Base-by-base conservation (phyloP, 2,888 invertebrate genomes). In the Pollenia labialis region DNA sequence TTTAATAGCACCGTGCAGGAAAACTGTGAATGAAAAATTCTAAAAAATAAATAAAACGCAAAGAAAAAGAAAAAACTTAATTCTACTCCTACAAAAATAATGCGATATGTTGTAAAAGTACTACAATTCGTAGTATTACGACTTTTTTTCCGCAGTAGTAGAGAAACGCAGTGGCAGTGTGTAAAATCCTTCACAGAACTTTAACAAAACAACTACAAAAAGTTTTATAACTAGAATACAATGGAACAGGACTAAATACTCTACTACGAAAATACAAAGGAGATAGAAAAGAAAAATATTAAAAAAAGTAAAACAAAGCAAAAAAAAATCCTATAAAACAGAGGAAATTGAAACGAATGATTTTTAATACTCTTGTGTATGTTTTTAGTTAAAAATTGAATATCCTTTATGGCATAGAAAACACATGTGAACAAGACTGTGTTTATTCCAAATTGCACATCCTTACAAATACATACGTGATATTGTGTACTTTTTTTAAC, bases 301-400 rank as follows among this genome's bases (percentile, higher is more conserved):
- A 40, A 46, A 18, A 40, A 42, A 18, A 32, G 4, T 32, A 32
- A 60, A 42, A 23, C 0, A 46, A 64, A 32, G 6, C 32, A 32
- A 64, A 0, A 56, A 56, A 42, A 40, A n/a, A n/a, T 58, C 8
- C 16, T 46, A 2, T 10, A 52, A 68, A 75, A 50, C 46, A 58
- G 1, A 71, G 77, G 77, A 83, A 83, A 83, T 77, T 64, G 48
- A 83, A 83, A 72, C 16, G 44, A 83, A 79, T 72, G 77, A 58
- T 66, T 58, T 83, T 58, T 16, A 66, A 77, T 77, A 83, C 77
- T 66, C 32, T 11, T n/a, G 64, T 66, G 83, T 50, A 4, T 52
- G 4, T 46, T 40, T 62, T 54, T 16, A 7, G 10, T 50, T 60
- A 12, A 68, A 60, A 60, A 42, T 44, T 52, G 16, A 69, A 50